A percentile compares a stretch with the other conserved stretches of the same genome.
Evolutionary conservation across 2,797 vertebrate species (phyloP).

Genomic region (Oceanodroma leucorhoa): DNA sequence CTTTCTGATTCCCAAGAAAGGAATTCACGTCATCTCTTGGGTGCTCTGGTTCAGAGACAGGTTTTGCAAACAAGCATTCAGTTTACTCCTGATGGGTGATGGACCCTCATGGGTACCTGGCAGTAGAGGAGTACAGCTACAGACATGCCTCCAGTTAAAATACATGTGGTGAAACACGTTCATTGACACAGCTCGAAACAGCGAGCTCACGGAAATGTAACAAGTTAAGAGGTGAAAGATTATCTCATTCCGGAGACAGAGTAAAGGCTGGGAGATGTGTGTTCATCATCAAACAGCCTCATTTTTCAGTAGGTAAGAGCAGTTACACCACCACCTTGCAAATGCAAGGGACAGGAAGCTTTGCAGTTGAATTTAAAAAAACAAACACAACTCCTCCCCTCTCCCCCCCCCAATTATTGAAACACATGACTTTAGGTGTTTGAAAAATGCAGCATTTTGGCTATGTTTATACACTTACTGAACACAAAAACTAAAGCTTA

Average conservation of each 20-base stretch:
- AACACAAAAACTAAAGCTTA: not conserved
- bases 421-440: not conserved
- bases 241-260: not conserved
- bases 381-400: not conserved
- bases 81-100: not conserved
- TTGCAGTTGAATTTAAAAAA: not conserved
- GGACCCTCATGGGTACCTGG: not conserved
- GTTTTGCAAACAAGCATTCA: not conserved
- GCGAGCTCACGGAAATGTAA: rapidly evolving
- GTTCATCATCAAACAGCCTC: not conserved
- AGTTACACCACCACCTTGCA: not conserved
- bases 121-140: not conserved
- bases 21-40: not conserved
- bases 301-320: not conserved
- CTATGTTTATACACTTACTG: not conserved
- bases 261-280: not conserved
- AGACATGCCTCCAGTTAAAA: not conserved
- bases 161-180: not conserved
- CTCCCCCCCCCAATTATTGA: not conserved
- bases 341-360: not conserved
- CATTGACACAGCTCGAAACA: not conserved
- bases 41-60: not conserved
- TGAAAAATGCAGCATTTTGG: not conserved
- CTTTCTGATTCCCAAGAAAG: not conserved
- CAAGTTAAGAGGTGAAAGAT: not conserved